phyloP scores from a whole-genome alignment of 92 coral and sea anemone species.

The Epizoanthus fatuus region DNA sequence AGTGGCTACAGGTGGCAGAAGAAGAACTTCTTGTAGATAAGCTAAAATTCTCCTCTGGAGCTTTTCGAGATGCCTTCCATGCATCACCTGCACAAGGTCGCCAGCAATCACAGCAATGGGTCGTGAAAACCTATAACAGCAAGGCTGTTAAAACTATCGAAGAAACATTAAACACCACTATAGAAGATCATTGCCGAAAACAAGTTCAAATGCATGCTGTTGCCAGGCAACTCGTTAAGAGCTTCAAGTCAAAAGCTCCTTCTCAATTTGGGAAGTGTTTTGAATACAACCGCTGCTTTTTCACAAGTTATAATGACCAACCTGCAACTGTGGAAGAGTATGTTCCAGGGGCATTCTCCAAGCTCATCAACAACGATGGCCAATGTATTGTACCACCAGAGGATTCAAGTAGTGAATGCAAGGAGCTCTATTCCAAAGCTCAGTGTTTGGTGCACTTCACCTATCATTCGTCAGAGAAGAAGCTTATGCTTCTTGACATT shows the following conservation, averaged over 20 bases:
- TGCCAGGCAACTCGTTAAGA: slow-evolving; percentile 40
- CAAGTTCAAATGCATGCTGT: slow-evolving; percentile 68
- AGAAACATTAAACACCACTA: slow-evolving; percentile 19
- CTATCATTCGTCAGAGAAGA: background rate
- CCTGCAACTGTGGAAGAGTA: slow-evolving; percentile 45
- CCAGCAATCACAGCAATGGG: slow-evolving; percentile 19
- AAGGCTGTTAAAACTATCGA: slow-evolving; percentile 31
- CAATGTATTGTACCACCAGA: slow-evolving; percentile 15
- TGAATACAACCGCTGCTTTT: slow-evolving; percentile 44
- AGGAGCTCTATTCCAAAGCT: slow-evolving; percentile 47
- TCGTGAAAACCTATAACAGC: slow-evolving; percentile 39
- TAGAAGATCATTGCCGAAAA: slow-evolving; percentile 44
- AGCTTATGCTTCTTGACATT: slow-evolving; percentile 45
- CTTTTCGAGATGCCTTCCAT: slow-evolving; percentile 43
- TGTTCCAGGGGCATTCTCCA: slow-evolving; percentile 42
- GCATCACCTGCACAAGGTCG: slow-evolving; percentile 13
- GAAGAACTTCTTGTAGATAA: slow-evolving; percentile 20
- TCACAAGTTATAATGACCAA: slow-evolving; percentile 37
- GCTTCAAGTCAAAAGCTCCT: slow-evolving; percentile 41
- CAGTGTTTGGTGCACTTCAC: slow-evolving; percentile 43
- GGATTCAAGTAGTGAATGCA: background rate
- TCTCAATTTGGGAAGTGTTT: slow-evolving; percentile 54
- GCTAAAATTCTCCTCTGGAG: slow-evolving; percentile 20
- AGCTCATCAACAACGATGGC: slow-evolving; percentile 48
- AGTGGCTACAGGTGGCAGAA: background rate